Conservation (phyloP, 1,140 invertebrate species). For the Scaptodrosophila lebanonensis region DNA sequence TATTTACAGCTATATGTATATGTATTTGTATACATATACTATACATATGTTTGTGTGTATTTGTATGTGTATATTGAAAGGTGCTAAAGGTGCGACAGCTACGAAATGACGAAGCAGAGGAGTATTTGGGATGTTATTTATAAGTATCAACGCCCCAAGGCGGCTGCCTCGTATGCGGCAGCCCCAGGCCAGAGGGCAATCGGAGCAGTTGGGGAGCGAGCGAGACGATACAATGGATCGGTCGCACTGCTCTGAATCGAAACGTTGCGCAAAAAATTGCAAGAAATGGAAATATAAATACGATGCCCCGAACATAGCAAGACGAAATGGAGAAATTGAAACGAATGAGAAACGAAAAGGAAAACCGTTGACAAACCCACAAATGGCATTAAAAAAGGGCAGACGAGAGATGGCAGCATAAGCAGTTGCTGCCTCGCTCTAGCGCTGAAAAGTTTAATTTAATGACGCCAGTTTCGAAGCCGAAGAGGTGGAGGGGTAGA, state of each 20-base stretch:
- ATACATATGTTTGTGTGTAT: not conserved
- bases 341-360: constrained; percentile 67
- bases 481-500: not conserved
- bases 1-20: constrained; percentile 20
- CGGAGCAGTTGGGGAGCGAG: constrained; percentile 3
- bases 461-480: constrained; percentile 42
- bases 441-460: constrained; percentile 48
- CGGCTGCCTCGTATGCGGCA: constrained; percentile 26
- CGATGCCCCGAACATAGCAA: constrained; percentile 25
- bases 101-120: not conserved
- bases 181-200: not conserved
- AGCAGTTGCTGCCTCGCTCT: constrained; percentile 36
- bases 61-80: constrained; percentile 16
- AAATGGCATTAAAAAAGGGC: constrained; percentile 48
- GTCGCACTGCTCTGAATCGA: constrained; percentile 58
- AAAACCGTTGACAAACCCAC: constrained; percentile 65
- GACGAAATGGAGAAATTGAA: constrained; percentile 54
- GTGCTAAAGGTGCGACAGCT: constrained; percentile 41
- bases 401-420: constrained; percentile 14
- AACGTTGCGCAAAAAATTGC: constrained; percentile 44
- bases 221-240: constrained; percentile 10
- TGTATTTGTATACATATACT: not conserved
- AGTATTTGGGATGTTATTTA: constrained; percentile 47
- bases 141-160: constrained; percentile 59
- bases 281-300: constrained; percentile 64